These are phyloP conservation scores for Apodemus speciosus DNA, from an alignment of 2,113 vertebrate species.

Conservation along the genomic window DNA sequence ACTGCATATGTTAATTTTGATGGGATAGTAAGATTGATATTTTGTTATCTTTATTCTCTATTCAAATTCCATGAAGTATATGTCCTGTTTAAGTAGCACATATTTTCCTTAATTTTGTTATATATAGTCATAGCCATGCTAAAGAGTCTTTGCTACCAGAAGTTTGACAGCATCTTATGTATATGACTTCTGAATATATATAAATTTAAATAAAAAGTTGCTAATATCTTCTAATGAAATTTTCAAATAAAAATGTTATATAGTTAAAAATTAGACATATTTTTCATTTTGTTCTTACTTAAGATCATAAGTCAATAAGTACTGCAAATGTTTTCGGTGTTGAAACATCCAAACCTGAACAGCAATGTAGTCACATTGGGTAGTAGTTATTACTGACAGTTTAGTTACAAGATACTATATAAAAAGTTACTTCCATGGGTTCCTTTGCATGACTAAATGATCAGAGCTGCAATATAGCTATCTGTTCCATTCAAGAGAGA, in stretches of 20 bases:
- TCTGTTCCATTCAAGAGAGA: background rate
- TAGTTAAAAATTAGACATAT: background rate
- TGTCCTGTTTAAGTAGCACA: background rate
- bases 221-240: background rate
- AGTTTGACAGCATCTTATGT: background rate
- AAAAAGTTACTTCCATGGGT: background rate
- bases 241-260: constrained; percentile 10
- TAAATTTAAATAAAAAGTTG: background rate
- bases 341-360: background rate
- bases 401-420: background rate
- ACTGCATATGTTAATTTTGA: background rate
- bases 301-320: background rate
- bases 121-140: background rate
- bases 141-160: background rate
- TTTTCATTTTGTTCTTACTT: background rate
- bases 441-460: background rate
- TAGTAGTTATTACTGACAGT: background rate
- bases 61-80: background rate
- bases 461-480: constrained; percentile 1
- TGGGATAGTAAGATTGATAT: background rate
- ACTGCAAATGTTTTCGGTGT: background rate
- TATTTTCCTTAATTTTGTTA: background rate
- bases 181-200: background rate
- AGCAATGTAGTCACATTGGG: background rate
- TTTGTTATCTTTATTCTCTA: background rate